These are phyloP conservation scores for Geopemphigus sp. DNA, from an alignment of 1,140 invertebrate genomes.

Conservation along the genomic window DNA sequence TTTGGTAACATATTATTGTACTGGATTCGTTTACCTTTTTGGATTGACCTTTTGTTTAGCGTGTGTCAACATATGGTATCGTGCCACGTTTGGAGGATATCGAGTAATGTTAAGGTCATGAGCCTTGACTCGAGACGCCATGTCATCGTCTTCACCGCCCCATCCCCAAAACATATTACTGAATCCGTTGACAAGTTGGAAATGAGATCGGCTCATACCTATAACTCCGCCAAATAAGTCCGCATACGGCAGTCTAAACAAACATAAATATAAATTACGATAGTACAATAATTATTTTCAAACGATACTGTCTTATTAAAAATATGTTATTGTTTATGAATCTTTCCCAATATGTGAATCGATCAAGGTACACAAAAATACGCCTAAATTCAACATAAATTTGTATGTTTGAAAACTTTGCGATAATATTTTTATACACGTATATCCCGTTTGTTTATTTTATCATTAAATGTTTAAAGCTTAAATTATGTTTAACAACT, in stretches of 20 bases:
- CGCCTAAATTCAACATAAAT: too few relatives aligned
- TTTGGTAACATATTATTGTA: too few relatives aligned
- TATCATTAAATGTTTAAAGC: too few relatives aligned
- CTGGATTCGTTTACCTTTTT: slow-evolving; percentile 64
- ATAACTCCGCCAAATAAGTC: slow-evolving; percentile 70
- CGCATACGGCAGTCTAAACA: slow-evolving; percentile 75
- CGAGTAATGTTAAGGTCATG: slow-evolving; percentile 78
- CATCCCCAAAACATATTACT: slow-evolving; percentile 91
- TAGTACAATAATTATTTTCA: too few relatives aligned
- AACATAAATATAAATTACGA: neutral
- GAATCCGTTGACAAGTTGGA: slow-evolving; percentile 82
- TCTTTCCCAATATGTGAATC: too few relatives aligned
- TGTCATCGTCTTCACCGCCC: slow-evolving; percentile 92
- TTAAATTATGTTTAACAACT: too few relatives aligned
- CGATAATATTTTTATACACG: too few relatives aligned
- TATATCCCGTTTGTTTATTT: too few relatives aligned
- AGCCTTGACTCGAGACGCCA: slow-evolving; percentile 79
- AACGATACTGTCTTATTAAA: too few relatives aligned
- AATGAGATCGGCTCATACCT: slow-evolving; percentile 78
- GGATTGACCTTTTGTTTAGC: slow-evolving; percentile 85
- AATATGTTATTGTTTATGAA: too few relatives aligned
- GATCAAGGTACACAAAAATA: too few relatives aligned
- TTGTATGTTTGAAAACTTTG: too few relatives aligned
- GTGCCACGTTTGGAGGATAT: slow-evolving; percentile 80
- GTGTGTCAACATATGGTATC: slow-evolving; percentile 89